phyloP scores from a whole-genome alignment of 2,888 invertebrate species.

The Drosophila diplacantha region DNA sequence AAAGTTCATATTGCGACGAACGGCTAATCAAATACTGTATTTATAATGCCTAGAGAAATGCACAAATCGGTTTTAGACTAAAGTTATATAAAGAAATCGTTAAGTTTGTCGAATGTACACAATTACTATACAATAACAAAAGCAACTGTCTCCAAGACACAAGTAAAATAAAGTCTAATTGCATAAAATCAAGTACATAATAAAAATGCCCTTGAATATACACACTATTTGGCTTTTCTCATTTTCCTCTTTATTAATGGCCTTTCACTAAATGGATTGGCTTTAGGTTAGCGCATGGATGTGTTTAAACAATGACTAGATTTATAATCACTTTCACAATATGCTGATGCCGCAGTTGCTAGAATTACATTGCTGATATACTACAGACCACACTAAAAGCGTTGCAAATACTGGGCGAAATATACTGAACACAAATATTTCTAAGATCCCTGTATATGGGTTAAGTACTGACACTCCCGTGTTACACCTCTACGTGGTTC shows the following conservation, averaged over 20 bases:
- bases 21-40: conserved; percentile 34
- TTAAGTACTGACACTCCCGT: conserved; percentile 10
- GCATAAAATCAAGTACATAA: conserved; percentile 14
- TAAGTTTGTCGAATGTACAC: conserved; percentile 57
- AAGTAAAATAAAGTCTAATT: conserved; percentile 28
- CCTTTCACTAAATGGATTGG: conserved; percentile 17
- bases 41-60: conserved; percentile 47
- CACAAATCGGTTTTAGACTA: conserved; percentile 69
- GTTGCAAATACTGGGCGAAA: conserved; percentile 48
- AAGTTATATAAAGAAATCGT: conserved; percentile 46
- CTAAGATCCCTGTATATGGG: conserved; percentile 47
- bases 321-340: conserved; percentile 70
- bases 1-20: conserved; percentile 29
- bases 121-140: conserved; percentile 42
- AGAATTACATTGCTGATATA: conserved; percentile 1
- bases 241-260: conserved; percentile 17
- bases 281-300: conserved; percentile 22
- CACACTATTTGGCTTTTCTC: not conserved
- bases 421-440: conserved; percentile 48
- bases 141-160: conserved; percentile 60
- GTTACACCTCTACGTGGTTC: conserved; percentile 74
- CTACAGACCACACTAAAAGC: conserved; percentile 51
- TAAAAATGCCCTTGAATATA: conserved; percentile 16
- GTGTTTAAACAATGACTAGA: conserved; percentile 63
- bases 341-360: conserved; percentile 49